Evolutionary conservation across 2,888 invertebrate species (phyloP).

Genomic region (Netelia virgata): DNA sequence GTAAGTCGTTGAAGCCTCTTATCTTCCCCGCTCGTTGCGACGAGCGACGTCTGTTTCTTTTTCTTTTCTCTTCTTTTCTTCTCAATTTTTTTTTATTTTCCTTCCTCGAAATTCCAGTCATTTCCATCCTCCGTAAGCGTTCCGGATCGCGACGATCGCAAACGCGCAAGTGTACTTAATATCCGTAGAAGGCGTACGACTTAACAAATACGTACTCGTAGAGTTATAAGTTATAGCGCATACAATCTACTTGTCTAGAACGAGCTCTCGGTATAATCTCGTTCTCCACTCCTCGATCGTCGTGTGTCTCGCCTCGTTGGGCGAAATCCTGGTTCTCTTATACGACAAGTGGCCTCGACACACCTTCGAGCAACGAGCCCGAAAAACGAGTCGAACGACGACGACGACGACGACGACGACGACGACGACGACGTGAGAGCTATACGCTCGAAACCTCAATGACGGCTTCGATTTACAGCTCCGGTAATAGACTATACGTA

Average conservation of each 20-base stretch:
- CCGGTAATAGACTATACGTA: not conserved
- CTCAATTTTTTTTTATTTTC: no score
- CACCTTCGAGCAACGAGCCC: constrained; percentile 54
- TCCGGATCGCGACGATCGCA: not conserved
- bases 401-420: not conserved
- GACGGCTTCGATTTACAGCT: constrained; percentile 48
- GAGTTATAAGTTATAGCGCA: constrained; percentile 19
- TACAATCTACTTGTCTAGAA: constrained; percentile 40
- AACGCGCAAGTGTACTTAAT: not conserved
- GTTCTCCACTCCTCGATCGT: not conserved
- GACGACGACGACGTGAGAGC: not conserved
- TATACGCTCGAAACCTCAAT: constrained; percentile 7
- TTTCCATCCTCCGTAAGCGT: not conserved
- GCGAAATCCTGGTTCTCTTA: constrained; percentile 46
- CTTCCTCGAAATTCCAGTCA: not conserved
- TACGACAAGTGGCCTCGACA: constrained; percentile 56
- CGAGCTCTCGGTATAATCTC: not conserved
- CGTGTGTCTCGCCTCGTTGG: not conserved
- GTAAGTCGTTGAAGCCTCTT: not conserved
- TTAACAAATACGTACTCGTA: not conserved
- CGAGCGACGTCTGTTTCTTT: not conserved
- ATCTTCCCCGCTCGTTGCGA: not conserved
- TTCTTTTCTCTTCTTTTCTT: no score
- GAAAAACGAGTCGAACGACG: constrained; percentile 54
- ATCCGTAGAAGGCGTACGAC: not conserved